Evolutionary conservation across 2,888 invertebrate species (phyloP).

Genomic region (Leptinotarsa peninsularis): DNA sequence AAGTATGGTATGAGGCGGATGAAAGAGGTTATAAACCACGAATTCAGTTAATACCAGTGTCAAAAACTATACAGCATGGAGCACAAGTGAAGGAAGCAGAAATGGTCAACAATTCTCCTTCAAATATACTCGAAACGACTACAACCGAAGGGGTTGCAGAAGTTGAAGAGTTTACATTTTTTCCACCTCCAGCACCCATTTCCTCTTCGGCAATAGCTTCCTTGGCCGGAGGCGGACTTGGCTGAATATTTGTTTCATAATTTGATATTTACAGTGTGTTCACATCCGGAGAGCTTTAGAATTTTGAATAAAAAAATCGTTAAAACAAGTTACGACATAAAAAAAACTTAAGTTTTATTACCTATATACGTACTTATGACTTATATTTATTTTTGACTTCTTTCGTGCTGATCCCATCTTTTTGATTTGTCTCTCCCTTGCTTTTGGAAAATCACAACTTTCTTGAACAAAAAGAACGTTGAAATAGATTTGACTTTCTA

Average conservation of each 20-base stretch:
- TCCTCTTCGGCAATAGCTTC: constrained; percentile 60
- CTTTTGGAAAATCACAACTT: too few species aligned
- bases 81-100: neutral
- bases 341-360: too few species aligned
- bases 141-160: neutral
- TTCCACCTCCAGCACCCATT: constrained; percentile 40
- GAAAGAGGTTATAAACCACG: constrained; percentile 58
- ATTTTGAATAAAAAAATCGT: too few species aligned
- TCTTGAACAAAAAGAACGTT: too few species aligned
- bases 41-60: neutral
- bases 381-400: too few species aligned
- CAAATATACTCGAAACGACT: neutral
- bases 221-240: constrained; percentile 58
- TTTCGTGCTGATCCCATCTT: too few species aligned
- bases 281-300: too few species aligned
- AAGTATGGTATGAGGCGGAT: constrained; percentile 66
- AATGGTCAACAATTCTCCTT: neutral
- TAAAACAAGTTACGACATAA: too few species aligned
- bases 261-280: neutral
- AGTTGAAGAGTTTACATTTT: neutral
- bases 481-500: too few species aligned
- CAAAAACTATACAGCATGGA: neutral
- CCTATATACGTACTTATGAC: too few species aligned
- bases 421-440: too few species aligned
- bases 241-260: constrained; percentile 15